Evolutionary conservation across 2,113 vertebrate species (phyloP).

Genomic region (Tupaia tana): DNA sequence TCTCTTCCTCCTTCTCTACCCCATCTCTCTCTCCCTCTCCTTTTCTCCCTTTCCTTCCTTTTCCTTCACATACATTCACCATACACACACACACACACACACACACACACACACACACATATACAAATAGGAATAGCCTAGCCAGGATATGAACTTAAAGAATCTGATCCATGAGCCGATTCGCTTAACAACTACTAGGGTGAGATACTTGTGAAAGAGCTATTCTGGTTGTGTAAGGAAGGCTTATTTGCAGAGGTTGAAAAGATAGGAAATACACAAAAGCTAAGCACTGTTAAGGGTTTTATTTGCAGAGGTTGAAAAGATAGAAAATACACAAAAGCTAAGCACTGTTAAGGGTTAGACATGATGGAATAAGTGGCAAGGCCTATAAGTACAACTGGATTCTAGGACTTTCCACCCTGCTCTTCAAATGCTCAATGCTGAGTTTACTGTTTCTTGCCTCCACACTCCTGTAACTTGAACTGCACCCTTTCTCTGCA

Average conservation of each 20-base stretch:
- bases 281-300: background rate
- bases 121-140: background rate
- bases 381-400: background rate
- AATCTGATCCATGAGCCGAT: background rate
- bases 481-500: background rate
- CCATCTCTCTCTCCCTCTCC: background rate
- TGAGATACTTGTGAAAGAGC: constrained; percentile 11
- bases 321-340: background rate
- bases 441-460: background rate
- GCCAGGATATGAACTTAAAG: background rate
- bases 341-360: background rate
- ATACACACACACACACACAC: background rate
- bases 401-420: background rate
- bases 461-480: background rate
- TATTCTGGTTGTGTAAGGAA: background rate
- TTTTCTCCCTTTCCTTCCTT: background rate
- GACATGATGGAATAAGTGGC: background rate
- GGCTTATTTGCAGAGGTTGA: background rate
- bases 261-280: constrained; percentile 15
- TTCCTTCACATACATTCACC: too few species aligned
- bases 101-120: background rate
- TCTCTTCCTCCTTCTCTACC: background rate
- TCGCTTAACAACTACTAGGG: background rate
- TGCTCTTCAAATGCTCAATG: background rate
- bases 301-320: background rate